Conservation (phyloP, 2,113 vertebrate species). For the Colistium nudipinnis region DNA sequence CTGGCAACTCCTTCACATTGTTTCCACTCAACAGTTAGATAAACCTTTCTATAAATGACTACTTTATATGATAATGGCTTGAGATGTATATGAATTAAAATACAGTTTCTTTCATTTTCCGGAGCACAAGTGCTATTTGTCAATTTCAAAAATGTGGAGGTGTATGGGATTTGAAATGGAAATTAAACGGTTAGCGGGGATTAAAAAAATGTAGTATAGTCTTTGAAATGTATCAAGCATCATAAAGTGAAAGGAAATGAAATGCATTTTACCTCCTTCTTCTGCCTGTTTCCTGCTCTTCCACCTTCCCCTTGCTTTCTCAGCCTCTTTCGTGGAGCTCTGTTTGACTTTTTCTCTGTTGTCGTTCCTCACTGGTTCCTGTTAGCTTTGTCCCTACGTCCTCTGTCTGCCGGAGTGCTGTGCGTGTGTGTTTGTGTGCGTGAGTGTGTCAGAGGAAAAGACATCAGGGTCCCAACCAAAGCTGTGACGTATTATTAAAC, state of each 20-base stretch:
- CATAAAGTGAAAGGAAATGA: not conserved
- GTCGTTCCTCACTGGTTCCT: slow-evolving; percentile 43
- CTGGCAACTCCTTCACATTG: slow-evolving; percentile 42
- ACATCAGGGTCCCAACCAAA: slow-evolving; percentile 43
- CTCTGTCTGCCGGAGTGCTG: slow-evolving; percentile 64
- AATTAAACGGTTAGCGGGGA: not conserved
- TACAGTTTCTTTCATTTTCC: not conserved
- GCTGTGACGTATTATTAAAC: slow-evolving; percentile 58
- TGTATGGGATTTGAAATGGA: not conserved
- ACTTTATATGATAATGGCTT: not conserved
- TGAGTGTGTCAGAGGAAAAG: slow-evolving; percentile 24
- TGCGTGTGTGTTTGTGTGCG: slow-evolving; percentile 53
- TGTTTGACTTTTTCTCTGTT: slow-evolving; percentile 37
- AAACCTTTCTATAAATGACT: not conserved
- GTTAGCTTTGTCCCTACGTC: slow-evolving; percentile 54
- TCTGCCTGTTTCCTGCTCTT: slow-evolving; percentile 14
- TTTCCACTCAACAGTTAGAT: slow-evolving; percentile 35
- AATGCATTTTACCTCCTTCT: slow-evolving; percentile 67
- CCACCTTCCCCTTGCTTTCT: slow-evolving; percentile 33
- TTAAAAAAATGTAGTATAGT: too few relatives aligned
- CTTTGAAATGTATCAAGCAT: too few relatives aligned
- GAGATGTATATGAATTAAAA: not conserved
- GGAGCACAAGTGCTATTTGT: not conserved
- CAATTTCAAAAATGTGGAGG: not conserved
- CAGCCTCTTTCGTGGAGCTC: slow-evolving; percentile 1